Evolutionary conservation across 2,888 invertebrate genomes (phyloP).

Genomic region (Megamerina dolium): DNA sequence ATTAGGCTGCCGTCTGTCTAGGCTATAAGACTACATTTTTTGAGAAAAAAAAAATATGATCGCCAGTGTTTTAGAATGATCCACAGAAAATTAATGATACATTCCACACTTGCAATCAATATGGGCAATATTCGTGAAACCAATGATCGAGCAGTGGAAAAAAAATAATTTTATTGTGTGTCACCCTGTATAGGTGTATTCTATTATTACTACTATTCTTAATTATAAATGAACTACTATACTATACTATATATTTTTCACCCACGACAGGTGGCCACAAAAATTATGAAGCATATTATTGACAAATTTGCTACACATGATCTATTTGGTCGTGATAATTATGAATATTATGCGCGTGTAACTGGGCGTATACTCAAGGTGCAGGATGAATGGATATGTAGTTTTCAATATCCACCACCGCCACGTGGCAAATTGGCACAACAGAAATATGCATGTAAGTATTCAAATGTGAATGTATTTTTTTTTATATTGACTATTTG

Average conservation of each 20-base stretch:
- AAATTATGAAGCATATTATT: conserved; percentile 94
- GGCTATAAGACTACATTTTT: no score
- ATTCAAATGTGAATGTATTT: conserved; percentile 6
- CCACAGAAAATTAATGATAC: no score
- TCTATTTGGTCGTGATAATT: conserved; percentile 89
- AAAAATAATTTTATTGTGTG: no score
- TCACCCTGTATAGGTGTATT: no score
- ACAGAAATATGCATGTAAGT: conserved; percentile 62
- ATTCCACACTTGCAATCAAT: no score
- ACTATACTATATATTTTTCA: no score
- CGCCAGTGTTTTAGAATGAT: no score
- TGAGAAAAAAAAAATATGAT: no score
- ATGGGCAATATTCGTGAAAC: no score
- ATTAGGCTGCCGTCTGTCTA: no score
- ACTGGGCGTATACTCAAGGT: conserved; percentile 88
- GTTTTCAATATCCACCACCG: conserved; percentile 81
- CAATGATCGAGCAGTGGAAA: no score
- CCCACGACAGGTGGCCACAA: conserved; percentile 73
- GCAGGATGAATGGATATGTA: conserved; percentile 93
- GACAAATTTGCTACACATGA: conserved; percentile 95
- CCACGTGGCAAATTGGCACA: conserved; percentile 59
- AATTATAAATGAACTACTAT: conserved; percentile 2
- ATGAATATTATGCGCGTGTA: conserved; percentile 91
- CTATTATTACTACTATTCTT: no score
- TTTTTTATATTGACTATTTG: conserved; percentile 4